A percentile compares a stretch with the other conserved stretches of the same genome.
Evolutionary conservation across 92 coral and sea anemone genomes (phyloP).

Genomic region (Blastomussa wellsi): DNA sequence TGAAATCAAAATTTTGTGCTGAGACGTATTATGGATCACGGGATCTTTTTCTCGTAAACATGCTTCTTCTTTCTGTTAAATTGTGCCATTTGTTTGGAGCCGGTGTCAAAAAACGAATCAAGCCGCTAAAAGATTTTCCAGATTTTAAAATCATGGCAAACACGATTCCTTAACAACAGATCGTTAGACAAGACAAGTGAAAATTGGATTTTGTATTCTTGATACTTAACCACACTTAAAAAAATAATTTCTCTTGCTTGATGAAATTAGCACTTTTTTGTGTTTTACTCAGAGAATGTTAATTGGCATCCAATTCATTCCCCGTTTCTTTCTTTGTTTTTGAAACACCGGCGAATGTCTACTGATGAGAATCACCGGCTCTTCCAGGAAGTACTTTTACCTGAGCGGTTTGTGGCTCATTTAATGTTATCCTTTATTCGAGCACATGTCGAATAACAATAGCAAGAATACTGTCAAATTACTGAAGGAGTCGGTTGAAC

Average conservation of each 20-base stretch:
- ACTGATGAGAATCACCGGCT: background rate
- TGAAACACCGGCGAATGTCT: background rate
- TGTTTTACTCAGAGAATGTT: background rate
- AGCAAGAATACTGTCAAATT: background rate
- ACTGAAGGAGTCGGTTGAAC: background rate
- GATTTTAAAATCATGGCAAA: slow-evolving; percentile 1
- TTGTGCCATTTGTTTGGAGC: background rate
- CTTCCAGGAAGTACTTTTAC: background rate
- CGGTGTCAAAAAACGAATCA: background rate
- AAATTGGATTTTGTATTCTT: background rate
- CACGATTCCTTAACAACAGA: too few relatives aligned
- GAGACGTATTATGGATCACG: background rate
- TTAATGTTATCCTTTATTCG: background rate
- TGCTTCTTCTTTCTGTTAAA: background rate
- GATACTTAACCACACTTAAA: background rate
- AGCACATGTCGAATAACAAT: slow-evolving; percentile 15
- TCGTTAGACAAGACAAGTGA: background rate
- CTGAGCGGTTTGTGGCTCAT: background rate
- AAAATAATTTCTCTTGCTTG: background rate
- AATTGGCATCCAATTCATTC: background rate
- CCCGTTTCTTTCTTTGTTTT: slow-evolving; percentile 3
- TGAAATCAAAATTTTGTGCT: background rate
- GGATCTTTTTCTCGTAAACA: background rate
- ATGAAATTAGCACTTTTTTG: background rate
- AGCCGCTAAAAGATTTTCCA: background rate